Evolutionary conservation across 2,113 vertebrate species (phyloP), one percentile per base, ranked within the genome.

Genomic region (Ochotona princeps): DNA sequence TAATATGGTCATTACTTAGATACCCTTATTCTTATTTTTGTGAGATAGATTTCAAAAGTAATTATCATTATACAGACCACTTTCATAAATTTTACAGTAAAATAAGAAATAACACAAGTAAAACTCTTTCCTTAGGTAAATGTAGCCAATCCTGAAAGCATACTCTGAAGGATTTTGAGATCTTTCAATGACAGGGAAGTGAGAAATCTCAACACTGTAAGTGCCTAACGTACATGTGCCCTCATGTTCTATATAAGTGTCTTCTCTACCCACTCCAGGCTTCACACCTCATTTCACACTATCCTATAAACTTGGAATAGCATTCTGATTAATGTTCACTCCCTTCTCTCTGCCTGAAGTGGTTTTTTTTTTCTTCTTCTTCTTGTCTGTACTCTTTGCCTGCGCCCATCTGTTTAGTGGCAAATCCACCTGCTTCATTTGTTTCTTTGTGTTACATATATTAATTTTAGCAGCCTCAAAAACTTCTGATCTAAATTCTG

Each of bases 251-350:
- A 69, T 78, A 86, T 91, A 69, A 87, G 72, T 88, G 70, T 95
- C 83, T 74, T 88, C 20, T 67, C 44, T 35, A 38, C 44, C 18
- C n/a, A 75, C 86, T 86, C 57, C 70, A 90, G 65, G 47, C n/a
- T 83, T 89, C 90, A 88, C 88, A 86, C 28, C 20, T 90, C 91
- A 89, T 82, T 94, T 90, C 89, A 79, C 66, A 75, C 86, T 79
- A 80, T 25, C 35, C 20, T 72, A 25, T 72, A 28, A 63, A 61
- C 65, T 84, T 85, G 20, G 70, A 90, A 92, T 63, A 75, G 3
- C 13, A n/a, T 63, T 89, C 28, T 73, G 74, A 94, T 93, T 93
- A 93, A 92, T 83, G 63, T 81, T 83, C 6, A 25, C 32, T 75
- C 44, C 67, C 85, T 66, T 87, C 35, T 13, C 49, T 86, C 32